A percentile compares a stretch with the other conserved stretches of the same genome.
Evolutionary conservation across 2,113 vertebrate genomes (phyloP).

Genomic region (Tachysurus vachellii): DNA sequence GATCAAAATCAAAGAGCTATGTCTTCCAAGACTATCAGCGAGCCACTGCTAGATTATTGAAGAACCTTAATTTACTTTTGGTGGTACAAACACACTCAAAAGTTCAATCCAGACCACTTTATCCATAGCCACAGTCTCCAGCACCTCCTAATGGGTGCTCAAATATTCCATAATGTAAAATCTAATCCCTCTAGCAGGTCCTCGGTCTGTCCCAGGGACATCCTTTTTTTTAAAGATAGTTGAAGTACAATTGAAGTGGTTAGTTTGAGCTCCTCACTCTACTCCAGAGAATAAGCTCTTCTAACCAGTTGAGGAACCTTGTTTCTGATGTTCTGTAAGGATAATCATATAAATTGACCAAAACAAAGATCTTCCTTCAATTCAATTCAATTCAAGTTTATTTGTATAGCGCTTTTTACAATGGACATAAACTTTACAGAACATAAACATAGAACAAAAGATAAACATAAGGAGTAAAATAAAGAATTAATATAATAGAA

Average conservation of each 20-base stretch:
- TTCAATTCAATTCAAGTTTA: too few species aligned
- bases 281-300: neutral
- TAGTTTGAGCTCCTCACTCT: neutral
- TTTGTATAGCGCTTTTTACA: too few species aligned
- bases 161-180: neutral
- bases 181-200: neutral
- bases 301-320: neutral
- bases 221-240: neutral
- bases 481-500: too few species aligned
- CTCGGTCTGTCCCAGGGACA: neutral
- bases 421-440: too few species aligned
- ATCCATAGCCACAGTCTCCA: neutral
- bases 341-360: too few species aligned
- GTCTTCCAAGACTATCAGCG: neutral
- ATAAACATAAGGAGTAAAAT: too few species aligned
- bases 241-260: too few species aligned
- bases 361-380: too few species aligned
- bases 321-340: neutral
- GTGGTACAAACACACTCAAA: neutral
- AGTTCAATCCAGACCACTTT: neutral
- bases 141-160: neutral
- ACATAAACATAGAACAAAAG: too few species aligned
- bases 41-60: neutral
- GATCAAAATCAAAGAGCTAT: neutral
- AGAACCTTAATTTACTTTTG: neutral